Conservation (phyloP, 2,888 invertebrate genomes). For the Macropis europaea region DNA sequence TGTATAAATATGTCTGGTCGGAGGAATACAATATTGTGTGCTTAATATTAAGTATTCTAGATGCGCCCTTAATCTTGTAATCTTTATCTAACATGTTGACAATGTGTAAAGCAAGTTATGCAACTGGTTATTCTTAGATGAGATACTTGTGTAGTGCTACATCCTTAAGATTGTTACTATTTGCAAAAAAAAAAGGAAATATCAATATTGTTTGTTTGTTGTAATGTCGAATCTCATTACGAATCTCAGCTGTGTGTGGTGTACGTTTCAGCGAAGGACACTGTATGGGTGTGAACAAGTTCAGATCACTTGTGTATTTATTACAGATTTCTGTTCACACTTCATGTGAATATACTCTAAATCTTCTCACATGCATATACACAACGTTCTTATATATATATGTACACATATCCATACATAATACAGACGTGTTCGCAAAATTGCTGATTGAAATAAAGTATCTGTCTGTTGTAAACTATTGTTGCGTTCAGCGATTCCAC, state of each 20-base stretch:
- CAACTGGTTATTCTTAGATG: slow-evolving; percentile 63
- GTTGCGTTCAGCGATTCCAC: slow-evolving; percentile 41
- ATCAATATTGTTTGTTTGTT: slow-evolving; percentile 77
- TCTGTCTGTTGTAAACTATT: slow-evolving; percentile 73
- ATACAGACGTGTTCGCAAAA: slow-evolving; percentile 65
- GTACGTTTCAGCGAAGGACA: slow-evolving; percentile 46
- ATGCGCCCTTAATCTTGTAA: slow-evolving; percentile 56
- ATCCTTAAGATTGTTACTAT: slow-evolving; percentile 71
- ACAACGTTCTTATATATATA: slow-evolving; percentile 64
- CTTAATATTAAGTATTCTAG: slow-evolving; percentile 59
- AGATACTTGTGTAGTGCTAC: slow-evolving; percentile 68
- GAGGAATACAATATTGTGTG: slow-evolving; percentile 55
- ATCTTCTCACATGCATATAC: slow-evolving; percentile 57
- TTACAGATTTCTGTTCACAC: slow-evolving; percentile 53
- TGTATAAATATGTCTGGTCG: slow-evolving; percentile 55
- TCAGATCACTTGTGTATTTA: slow-evolving; percentile 45
- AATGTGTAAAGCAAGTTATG: slow-evolving; percentile 66
- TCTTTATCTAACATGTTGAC: slow-evolving; percentile 59
- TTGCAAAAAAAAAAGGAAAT: slow-evolving; percentile 73
- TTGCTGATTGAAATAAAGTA: slow-evolving; percentile 75
- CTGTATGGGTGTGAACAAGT: slow-evolving; percentile 60
- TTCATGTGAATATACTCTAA: slow-evolving; percentile 47
- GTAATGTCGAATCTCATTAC: slow-evolving; percentile 72
- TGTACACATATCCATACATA: slow-evolving; percentile 66
- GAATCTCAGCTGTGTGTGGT: slow-evolving; percentile 61